Base-by-base conservation (phyloP, 2,113 vertebrate genomes). In the Eupsittula cactorum region DNA sequence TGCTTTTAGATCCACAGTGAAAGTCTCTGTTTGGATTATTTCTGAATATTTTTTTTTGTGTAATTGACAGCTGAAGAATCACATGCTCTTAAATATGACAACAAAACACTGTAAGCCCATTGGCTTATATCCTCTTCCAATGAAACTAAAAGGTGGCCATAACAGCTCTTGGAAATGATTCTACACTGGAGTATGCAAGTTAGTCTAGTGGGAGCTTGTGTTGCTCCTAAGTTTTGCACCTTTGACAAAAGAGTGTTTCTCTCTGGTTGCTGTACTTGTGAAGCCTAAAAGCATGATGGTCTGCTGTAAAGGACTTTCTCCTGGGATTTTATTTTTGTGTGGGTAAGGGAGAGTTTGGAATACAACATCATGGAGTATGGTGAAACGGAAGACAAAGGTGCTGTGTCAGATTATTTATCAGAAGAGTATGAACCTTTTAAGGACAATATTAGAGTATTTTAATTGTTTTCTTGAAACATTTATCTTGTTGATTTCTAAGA, bases 1-100 rank as follows among this genome's bases (percentile, higher is more conserved):
- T 97, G 98, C 97, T 98, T 98, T 98, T 98, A 98, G 97, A 97
- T 98, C 96, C 96, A 98, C 97, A 96, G 98, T 98, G 96, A 98
- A 98, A 97, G 97, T 98, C 96, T 98, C 97, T 98, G 94, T 98
- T 97, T 97, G 93, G 91, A 97, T 97, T 97, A 98, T 97, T 97
- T 98, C 97, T 97, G 91, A 96, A 19, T 44, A 19, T 95, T 96
- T 97, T 96, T 96, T 55, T 96, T 96, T 90, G 92, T 98, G 96
- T 98, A 98, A 97, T 95, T 97, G 97, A 98, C 95, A 95, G 95
- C 95, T 97, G 95, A 94, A 93, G 97, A 97, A 96, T 98, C 86
- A 97, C 95, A 96, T 97, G 97, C 94, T 97, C 93, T 97, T 97
- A 96, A 98, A 96, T 95, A 97, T 88, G 94, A 97, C 95, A 95